Conservation (phyloP, 1,140 invertebrate genomes). For the Lepidotrigona ventralis region DNA sequence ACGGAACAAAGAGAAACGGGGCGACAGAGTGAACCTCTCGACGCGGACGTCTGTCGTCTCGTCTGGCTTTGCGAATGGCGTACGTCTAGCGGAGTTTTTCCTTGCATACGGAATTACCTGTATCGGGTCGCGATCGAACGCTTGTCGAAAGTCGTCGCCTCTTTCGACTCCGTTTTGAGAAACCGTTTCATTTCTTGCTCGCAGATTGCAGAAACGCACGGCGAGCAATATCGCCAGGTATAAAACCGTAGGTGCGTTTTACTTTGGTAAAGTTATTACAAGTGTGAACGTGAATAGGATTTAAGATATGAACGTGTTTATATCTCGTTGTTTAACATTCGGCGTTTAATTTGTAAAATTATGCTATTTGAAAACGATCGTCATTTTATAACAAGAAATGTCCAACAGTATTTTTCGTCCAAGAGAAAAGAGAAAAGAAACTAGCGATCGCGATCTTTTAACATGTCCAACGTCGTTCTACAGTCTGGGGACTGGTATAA, state of each 20-base stretch:
- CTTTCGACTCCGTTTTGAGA: neutral
- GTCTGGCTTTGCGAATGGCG: neutral
- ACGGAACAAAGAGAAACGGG: too few relatives aligned
- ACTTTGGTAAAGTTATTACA: neutral
- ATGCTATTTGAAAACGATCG: too few relatives aligned
- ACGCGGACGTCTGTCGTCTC: neutral
- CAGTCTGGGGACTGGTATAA: slow-evolving; percentile 64
- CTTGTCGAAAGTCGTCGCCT: neutral
- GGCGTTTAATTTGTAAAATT: neutral
- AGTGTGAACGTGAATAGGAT: neutral
- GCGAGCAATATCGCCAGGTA: neutral
- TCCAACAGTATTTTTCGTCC: neutral
- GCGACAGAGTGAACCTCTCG: neutral
- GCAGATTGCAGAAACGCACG: neutral
- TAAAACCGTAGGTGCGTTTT: neutral
- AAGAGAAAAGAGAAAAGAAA: neutral
- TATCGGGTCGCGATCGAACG: neutral
- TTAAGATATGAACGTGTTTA: neutral
- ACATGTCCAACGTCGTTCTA: slow-evolving; percentile 48
- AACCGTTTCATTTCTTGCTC: too few relatives aligned
- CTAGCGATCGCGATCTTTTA: slow-evolving; percentile 44
- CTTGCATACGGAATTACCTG: slow-evolving; percentile 1
- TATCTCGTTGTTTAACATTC: neutral
- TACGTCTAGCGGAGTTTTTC: slow-evolving; percentile 10
- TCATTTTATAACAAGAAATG: neutral